Percentiles rank a stretch among this genome's conserved stretches.
These are phyloP conservation scores for Sipha flava DNA, from an alignment of 1,140 invertebrate species.

Conservation along the genomic window DNA sequence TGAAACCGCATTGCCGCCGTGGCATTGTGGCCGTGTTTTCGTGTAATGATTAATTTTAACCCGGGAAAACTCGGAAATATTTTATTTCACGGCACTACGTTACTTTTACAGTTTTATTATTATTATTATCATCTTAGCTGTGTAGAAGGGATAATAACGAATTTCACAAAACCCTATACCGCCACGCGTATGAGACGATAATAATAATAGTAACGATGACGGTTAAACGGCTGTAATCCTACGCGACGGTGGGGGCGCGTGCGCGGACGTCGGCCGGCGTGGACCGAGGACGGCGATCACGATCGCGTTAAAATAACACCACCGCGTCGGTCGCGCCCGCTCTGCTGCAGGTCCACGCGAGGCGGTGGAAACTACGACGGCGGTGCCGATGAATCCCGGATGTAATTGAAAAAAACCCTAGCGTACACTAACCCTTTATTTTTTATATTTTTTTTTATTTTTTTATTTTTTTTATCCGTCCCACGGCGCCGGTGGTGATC, in stretches of 20 bases:
- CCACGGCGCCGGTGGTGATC: neutral
- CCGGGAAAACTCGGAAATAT: too few species aligned
- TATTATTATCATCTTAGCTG: too few species aligned
- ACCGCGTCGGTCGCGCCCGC: neutral
- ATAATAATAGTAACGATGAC: neutral
- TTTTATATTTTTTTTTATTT: too few species aligned
- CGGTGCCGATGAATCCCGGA: neutral
- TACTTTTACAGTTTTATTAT: too few species aligned
- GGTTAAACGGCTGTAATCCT: constrained; percentile 8
- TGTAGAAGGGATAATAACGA: neutral
- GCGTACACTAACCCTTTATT: neutral
- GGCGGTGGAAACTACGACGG: neutral
- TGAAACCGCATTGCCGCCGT: too few species aligned
- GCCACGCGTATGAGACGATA: neutral
- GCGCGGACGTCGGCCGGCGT: neutral
- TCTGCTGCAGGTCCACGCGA: too few species aligned
- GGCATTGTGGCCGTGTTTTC: too few species aligned
- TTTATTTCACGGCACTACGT: too few species aligned
- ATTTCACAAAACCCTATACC: neutral
- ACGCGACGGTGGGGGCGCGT: neutral
- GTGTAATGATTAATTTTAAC: too few species aligned
- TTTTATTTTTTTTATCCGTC: too few species aligned
- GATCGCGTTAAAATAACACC: constrained; percentile 4
- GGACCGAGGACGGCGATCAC: neutral
- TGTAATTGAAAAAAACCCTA: neutral